Evolutionary conservation across 2,113 vertebrate species (phyloP), one percentile per base, ranked within the genome.

Genomic region (Mesoclemmys tuberculata): DNA sequence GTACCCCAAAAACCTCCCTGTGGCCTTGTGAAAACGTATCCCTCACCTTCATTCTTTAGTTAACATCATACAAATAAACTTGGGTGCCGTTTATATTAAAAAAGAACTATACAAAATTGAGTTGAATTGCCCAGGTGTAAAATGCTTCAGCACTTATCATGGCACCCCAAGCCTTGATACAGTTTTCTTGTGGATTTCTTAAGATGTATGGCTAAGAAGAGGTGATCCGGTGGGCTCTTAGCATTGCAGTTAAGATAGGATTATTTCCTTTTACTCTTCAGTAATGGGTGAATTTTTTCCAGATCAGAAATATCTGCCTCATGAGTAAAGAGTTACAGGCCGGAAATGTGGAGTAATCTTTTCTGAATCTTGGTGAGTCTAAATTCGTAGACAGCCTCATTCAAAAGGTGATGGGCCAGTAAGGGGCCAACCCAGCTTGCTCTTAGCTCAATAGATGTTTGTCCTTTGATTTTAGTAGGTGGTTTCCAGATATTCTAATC

Each of bases 261-360:
- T 74, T 0, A 0, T 85, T 27, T 56, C 31, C 52, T 95, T 41
- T 41, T 74, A 22, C 10, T 41, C 86, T 88, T 82, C 86, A 55
- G 52, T 74, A 96, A 92, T 78, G 54, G 68, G 88, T 94, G 46
- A 91, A 80, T 92, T 91, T n/a, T 75, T 21, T 27, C 86, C 12
- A 89, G 64, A 68, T 96, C 92, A 95, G 82, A 71, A 93, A 46
- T 80, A 89, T 27, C n/a, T 48, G 64, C 31, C 94, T 95, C 83
- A 93, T 95, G 94, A 97, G 93, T 92, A 55, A 19, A 85, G 80
- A 93, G 49, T 88, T 93, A 51, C 0, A 89, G 89, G 82, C 82
- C 89, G 38, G 84, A 97, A 95, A 85, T 21, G 56, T 56, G 77
- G 84, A 46, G 90, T 71, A 1, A 1, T 74, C 55, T 35, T 90